phyloP scores from a whole-genome alignment of 2,797 vertebrate genomes.

The Gallinago solitaria region DNA sequence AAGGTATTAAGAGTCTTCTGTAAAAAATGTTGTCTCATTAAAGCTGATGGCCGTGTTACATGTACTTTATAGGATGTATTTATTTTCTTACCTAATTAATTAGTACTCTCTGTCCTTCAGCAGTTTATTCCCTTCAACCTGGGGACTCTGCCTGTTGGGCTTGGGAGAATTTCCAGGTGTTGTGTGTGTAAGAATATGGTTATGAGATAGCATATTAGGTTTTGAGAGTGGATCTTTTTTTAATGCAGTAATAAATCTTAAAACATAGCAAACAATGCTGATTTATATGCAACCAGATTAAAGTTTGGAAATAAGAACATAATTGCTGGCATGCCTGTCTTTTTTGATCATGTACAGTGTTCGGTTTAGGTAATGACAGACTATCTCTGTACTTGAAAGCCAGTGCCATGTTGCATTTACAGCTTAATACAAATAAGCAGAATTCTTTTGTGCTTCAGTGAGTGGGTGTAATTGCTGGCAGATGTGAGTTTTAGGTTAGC shows the following conservation, averaged over 20 bases:
- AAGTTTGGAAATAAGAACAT: not conserved
- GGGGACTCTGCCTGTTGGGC: not conserved
- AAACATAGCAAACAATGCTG: not conserved
- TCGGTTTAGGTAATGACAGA: not conserved
- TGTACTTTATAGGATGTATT: not conserved
- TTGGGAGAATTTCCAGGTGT: not conserved
- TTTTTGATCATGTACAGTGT: not conserved
- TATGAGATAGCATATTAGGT: not conserved
- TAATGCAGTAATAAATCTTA: not conserved
- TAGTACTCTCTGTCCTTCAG: not conserved
- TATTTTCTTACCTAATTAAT: not conserved
- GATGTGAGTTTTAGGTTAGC: slow-evolving; percentile 27
- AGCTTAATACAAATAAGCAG: slow-evolving; percentile 10
- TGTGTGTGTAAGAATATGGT: not conserved
- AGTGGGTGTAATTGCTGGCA: slow-evolving; percentile 39
- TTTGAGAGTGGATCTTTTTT: not conserved
- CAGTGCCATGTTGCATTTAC: slow-evolving; percentile 13
- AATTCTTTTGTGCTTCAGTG: slow-evolving; percentile 24
- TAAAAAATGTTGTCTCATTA: not conserved
- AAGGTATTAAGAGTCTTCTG: not conserved
- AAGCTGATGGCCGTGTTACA: not conserved
- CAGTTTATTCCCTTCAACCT: not conserved
- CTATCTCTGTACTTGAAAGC: slow-evolving; percentile 25
- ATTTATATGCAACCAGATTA: not conserved
- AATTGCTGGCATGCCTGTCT: not conserved